These are phyloP conservation scores for Lordiphosa fenestrarum DNA, from an alignment of 2,888 invertebrate genomes.

Conservation along the genomic window DNA sequence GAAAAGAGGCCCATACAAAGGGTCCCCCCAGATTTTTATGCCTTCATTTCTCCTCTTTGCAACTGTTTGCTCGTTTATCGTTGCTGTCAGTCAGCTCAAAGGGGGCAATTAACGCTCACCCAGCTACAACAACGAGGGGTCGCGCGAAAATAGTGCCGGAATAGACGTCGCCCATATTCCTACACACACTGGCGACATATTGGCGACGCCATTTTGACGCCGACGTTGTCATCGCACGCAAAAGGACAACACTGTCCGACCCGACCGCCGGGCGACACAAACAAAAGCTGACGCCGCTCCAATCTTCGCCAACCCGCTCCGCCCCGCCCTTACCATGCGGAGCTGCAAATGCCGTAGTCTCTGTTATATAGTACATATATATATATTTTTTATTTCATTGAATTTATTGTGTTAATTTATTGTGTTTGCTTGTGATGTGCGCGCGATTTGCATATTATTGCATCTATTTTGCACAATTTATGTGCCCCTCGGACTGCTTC, in stretches of 20 bases:
- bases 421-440: conserved; percentile 58
- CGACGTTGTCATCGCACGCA: conserved; percentile 48
- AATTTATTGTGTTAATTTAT: conserved; percentile 78
- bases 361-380: background rate
- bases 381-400: conserved; percentile 15
- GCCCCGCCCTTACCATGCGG: background rate
- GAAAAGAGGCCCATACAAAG: conserved; percentile 23
- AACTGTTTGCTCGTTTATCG: conserved; percentile 72
- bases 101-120: conserved; percentile 69
- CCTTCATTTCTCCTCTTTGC: conserved; percentile 31
- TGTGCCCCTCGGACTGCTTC: conserved; percentile 10
- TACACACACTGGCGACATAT: conserved; percentile 70
- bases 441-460: conserved; percentile 60
- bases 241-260: conserved; percentile 45
- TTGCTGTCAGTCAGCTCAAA: conserved; percentile 71
- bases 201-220: conserved; percentile 77
- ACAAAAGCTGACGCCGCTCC: conserved; percentile 45
- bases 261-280: conserved; percentile 43
- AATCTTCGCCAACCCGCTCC: background rate
- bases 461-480: conserved; percentile 52
- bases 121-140: conserved; percentile 21
- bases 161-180: conserved; percentile 56
- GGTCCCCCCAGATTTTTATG: conserved; percentile 8
- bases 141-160: conserved; percentile 8
- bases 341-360: background rate